phyloP scores from a whole-genome alignment of 2,113 vertebrate genomes.

The Cyanocitta stelleri region DNA sequence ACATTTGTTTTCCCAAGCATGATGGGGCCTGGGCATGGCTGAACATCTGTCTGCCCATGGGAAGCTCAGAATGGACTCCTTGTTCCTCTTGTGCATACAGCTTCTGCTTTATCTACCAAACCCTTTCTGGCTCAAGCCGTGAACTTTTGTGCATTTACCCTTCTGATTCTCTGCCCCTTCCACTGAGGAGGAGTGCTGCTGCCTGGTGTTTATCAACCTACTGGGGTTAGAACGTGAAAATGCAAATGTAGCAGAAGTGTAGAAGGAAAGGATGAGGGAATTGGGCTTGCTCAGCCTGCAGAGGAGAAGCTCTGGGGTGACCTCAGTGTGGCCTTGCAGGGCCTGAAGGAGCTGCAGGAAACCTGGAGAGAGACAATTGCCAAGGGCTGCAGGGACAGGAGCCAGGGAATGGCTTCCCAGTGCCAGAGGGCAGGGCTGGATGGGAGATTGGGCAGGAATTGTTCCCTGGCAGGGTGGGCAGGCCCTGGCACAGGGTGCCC shows the following conservation, averaged over 20 bases:
- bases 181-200: rapidly evolving
- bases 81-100: no score
- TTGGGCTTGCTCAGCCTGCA: rapidly evolving
- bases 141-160: neutral
- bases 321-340: rapidly evolving
- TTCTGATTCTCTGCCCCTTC: neutral
- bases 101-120: neutral
- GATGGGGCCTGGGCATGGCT: neutral
- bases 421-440: neutral
- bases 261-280: neutral
- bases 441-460: neutral
- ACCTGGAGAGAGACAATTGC: neutral
- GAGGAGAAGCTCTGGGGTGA: neutral
- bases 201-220: neutral
- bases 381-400: neutral
- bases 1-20: neutral
- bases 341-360: neutral
- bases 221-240: neutral
- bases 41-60: neutral
- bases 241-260: neutral
- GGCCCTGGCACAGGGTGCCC: neutral
- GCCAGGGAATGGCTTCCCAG: neutral
- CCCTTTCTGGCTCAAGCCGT: rapidly evolving
- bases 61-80: neutral
- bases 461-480: neutral